phyloP scores from a whole-genome alignment of 2,888 invertebrate genomes.

The Melinaea marsaeus region DNA sequence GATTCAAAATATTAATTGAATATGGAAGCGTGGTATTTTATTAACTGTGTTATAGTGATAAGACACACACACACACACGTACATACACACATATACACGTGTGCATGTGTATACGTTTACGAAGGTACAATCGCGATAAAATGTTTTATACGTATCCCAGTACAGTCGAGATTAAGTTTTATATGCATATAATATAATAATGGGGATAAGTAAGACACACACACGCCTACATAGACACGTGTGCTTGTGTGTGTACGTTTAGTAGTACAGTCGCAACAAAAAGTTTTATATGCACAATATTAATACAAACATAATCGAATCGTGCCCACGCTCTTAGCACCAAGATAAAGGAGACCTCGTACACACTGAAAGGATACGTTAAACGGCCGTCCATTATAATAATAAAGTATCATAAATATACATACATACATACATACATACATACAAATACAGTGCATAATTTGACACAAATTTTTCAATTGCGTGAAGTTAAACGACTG shows the following conservation, averaged over 20 bases:
- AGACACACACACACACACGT: too few species aligned
- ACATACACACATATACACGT: too few species aligned
- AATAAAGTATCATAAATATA: conserved; percentile 7
- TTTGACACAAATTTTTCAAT: conserved; percentile 22
- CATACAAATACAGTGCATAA: conserved; percentile 15
- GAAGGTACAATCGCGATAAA: background rate
- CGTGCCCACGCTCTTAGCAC: conserved; percentile 11
- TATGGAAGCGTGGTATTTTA: background rate
- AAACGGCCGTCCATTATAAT: conserved; percentile 12
- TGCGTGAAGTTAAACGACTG: conserved; percentile 19
- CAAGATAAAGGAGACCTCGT: conserved; percentile 9
- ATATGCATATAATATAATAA: background rate
- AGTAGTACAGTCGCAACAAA: background rate
- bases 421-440: conserved; percentile 10
- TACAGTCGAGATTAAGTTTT: background rate
- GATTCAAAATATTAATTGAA: background rate
- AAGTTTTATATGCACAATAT: conserved; percentile 1
- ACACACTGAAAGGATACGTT: conserved; percentile 1
- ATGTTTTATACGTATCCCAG: background rate
- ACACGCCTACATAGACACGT: too few species aligned
- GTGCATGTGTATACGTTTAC: too few species aligned
- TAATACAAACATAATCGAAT: conserved; percentile 9
- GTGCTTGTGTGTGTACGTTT: too few species aligned
- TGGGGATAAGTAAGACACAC: too few species aligned
- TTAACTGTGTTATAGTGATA: background rate